These are phyloP conservation scores for Mandrillus leucophaeus DNA, from an alignment of 2,113 vertebrate species.

Conservation along the genomic window DNA sequence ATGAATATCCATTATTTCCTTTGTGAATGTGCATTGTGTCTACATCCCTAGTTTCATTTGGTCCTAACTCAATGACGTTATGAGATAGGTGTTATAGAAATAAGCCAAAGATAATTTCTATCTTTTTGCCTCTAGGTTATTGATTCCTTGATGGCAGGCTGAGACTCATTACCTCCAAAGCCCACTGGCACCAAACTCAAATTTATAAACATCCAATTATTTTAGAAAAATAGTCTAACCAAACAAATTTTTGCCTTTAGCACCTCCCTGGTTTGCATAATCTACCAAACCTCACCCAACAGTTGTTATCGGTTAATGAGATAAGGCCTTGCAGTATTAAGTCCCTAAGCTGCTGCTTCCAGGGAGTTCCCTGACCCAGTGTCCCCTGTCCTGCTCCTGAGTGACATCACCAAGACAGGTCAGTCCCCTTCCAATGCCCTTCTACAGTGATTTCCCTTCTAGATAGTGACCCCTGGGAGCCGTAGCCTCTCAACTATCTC, in stretches of 20 bases:
- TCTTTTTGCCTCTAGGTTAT: background rate
- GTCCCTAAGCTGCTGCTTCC: too few species aligned
- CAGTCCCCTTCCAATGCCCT: accelerated
- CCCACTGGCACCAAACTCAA: background rate
- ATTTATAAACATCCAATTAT: background rate
- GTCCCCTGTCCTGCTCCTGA: too few species aligned
- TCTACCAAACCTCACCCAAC: too few species aligned
- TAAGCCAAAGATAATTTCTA: background rate
- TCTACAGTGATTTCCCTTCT: background rate
- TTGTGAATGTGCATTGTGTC: background rate
- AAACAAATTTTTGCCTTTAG: too few species aligned
- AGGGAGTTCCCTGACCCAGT: background rate
- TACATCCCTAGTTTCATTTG: background rate
- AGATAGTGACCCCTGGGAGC: background rate
- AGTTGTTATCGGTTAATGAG: background rate
- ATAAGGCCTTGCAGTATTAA: background rate
- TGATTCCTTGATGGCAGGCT: background rate
- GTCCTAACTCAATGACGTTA: too few species aligned
- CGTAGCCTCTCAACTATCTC: too few species aligned
- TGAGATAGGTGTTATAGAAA: too few species aligned
- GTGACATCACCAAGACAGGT: background rate
- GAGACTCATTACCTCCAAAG: background rate
- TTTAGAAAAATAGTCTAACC: background rate
- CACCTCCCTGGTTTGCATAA: background rate
- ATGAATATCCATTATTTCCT: background rate